Base-by-base conservation (phyloP, 2,113 vertebrate species). In the Donacobius atricapilla region DNA sequence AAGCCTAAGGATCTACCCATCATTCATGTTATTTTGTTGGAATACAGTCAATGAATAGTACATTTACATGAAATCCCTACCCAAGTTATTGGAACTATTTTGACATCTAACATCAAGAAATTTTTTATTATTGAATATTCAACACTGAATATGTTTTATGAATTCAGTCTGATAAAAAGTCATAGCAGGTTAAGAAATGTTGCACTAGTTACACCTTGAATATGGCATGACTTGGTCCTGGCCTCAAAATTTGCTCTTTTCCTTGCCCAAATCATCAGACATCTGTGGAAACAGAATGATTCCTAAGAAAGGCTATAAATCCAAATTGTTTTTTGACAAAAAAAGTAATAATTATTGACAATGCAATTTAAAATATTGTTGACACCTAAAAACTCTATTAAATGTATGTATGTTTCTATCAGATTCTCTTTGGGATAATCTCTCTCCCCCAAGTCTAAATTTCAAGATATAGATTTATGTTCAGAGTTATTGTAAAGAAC, bases 281-380 rank as follows among this genome's bases (percentile, higher is more conserved):
- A 22, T n/a, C n/a, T 51, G 2, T 47, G 56, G 79, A 56, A 3
- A 7, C 33, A 70, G 17, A 80, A 61, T 33, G 23, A 48, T 19
- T n/a, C 4, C 23, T 27, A 56, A 33, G 11, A 53, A 6, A 1
- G 1, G 7, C 6, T 58, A 7, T 25, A 65, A 4, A 3, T 73
- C 18, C 5, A 28, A 85, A 60, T 4, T 45, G 11, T 37, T 68
- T n/a, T 53, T 13, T 69, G 31, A 15, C 3, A 50, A 64, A 37
- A 48, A 47, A 45, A 19, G 9, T 50, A 81, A 23, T n/a, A 82
- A 39, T 33, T 56, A 11, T 24, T 87, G 18, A 66, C 6, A 56
- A 18, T n/a, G 25, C 11, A 75, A 64, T 40, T 50, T 21, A 39
- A 78, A 63, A 37, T 48, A 54, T 27, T 39, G 3, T 50, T 70